These are phyloP conservation scores for Astatotilapia flaviijosephi DNA, from an alignment of 2,113 vertebrate species.

Conservation along the genomic window DNA sequence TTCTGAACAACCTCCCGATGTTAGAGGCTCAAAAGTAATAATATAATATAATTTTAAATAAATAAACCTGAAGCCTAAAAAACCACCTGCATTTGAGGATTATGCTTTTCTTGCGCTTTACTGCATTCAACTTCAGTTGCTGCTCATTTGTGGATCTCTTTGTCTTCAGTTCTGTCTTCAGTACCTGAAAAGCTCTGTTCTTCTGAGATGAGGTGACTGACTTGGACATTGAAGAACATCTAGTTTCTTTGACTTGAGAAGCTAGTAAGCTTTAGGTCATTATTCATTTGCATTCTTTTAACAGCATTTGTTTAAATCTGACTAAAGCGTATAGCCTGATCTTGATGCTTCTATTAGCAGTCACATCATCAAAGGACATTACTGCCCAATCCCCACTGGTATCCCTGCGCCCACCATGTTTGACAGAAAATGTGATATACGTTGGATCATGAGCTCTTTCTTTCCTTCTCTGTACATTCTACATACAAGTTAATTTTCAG, in stretches of 20 bases:
- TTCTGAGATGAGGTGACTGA: neutral
- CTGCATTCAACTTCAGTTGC: neutral
- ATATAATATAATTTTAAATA: neutral
- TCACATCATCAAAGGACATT: neutral
- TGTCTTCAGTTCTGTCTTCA: neutral
- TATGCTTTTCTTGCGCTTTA: neutral
- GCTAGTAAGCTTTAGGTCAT: neutral
- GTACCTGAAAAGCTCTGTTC: neutral
- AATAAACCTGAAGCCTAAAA: neutral
- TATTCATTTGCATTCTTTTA: neutral
- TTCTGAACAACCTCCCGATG: accelerated
- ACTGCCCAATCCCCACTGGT: neutral
- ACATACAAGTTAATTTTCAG: neutral
- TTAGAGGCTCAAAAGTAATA: neutral
- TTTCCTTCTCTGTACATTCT: neutral
- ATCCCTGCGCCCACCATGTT: accelerated
- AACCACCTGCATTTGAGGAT: accelerated
- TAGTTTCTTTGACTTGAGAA: neutral
- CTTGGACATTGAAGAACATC: neutral
- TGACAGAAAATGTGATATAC: neutral
- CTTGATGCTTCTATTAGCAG: neutral
- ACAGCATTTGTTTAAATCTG: neutral
- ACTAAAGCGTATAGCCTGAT: neutral
- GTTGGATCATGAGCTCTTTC: neutral
- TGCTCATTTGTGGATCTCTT: neutral